Conservation (phyloP, 2,888 invertebrate species). For the Timandra comae region DNA sequence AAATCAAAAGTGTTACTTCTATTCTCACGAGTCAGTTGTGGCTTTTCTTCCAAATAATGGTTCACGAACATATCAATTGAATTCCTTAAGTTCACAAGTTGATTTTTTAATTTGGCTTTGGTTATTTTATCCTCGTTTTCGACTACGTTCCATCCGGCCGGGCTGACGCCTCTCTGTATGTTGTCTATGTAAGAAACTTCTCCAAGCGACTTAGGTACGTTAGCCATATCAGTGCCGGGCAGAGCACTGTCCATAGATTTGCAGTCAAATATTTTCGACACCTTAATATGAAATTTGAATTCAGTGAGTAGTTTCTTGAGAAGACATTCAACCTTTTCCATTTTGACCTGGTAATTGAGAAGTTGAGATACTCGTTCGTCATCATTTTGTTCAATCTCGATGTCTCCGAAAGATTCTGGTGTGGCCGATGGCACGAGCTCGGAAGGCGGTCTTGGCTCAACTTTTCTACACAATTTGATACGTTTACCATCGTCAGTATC, state of each 20-base stretch:
- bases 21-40: slow-evolving; percentile 4
- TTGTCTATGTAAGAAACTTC: slow-evolving; percentile 35
- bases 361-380: slow-evolving; percentile 48
- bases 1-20: slow-evolving; percentile 30
- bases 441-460: slow-evolving; percentile 27
- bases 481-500: slow-evolving; percentile 30
- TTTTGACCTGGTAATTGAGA: slow-evolving; percentile 46
- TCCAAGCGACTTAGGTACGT: slow-evolving; percentile 32
- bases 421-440: slow-evolving; percentile 38
- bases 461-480: slow-evolving; percentile 60
- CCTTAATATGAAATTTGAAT: slow-evolving; percentile 63
- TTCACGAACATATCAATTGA: slow-evolving; percentile 47
- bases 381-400: slow-evolving; percentile 56
- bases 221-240: slow-evolving; percentile 31
- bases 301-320: slow-evolving; percentile 52
- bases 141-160: slow-evolving; percentile 54
- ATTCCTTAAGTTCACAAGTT: slow-evolving; percentile 46
- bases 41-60: slow-evolving; percentile 30
- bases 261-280: slow-evolving; percentile 55
- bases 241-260: slow-evolving; percentile 38
- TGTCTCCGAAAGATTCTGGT: slow-evolving; percentile 58
- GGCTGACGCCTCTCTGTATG: slow-evolving; percentile 33
- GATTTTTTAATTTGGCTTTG: slow-evolving; percentile 47
- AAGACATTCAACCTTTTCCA: slow-evolving; percentile 50
- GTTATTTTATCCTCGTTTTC: slow-evolving; percentile 48